phyloP scores from a whole-genome alignment of 2,113 vertebrate species.

The Polypterus bichir region DNA sequence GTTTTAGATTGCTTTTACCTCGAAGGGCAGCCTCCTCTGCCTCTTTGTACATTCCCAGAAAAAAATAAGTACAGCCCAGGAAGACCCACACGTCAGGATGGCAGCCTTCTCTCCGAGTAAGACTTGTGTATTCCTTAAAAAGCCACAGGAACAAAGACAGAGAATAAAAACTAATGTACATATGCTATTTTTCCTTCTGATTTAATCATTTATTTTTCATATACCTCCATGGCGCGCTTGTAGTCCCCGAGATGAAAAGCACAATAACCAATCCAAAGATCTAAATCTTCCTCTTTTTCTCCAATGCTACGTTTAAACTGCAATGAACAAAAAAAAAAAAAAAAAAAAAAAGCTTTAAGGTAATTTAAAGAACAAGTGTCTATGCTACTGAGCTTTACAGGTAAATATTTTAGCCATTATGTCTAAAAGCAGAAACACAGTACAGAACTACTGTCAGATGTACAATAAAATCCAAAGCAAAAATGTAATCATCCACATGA shows the following conservation, averaged over 20 bases:
- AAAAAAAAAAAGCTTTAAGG: too few species aligned
- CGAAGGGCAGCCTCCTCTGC: conserved; percentile 81
- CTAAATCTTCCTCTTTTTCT: conserved; percentile 62
- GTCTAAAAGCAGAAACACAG: too few species aligned
- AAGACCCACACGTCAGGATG: conserved; percentile 79
- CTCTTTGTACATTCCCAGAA: conserved; percentile 86
- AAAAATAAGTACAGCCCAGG: conserved; percentile 80
- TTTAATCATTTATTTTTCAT: too few species aligned
- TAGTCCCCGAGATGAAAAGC: conserved; percentile 91
- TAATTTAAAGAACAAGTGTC: too few species aligned
- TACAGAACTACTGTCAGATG: too few species aligned
- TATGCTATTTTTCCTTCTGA: too few species aligned
- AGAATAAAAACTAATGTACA: too few species aligned
- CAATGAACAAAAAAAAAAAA: conserved; percentile 1
- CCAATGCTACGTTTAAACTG: conserved; percentile 82
- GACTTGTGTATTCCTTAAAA: conserved; percentile 70
- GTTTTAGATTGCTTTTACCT: conserved; percentile 42
- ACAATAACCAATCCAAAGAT: conserved; percentile 83
- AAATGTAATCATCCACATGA: too few species aligned
- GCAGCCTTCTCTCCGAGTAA: conserved; percentile 56
- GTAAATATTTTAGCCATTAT: too few species aligned
- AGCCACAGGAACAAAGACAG: too few species aligned
- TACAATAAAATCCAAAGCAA: too few species aligned
- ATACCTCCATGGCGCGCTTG: conserved; percentile 83
- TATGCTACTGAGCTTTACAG: too few species aligned